Conservation (phyloP, 2,888 invertebrate genomes). For the Alloplasta piceator region DNA sequence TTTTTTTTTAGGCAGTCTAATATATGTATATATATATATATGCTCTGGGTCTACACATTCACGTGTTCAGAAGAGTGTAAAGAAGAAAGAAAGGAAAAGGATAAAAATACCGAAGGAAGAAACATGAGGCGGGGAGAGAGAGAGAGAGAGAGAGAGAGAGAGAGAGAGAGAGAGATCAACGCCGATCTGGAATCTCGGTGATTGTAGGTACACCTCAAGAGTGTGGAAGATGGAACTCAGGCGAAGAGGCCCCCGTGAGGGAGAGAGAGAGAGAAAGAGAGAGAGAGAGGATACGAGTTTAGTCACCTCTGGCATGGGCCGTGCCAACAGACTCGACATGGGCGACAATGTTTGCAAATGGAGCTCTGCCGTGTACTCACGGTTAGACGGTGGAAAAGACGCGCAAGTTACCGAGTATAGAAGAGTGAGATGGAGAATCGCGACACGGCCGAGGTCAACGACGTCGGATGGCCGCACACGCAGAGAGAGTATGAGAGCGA, state of each 20-base stretch:
- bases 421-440: constrained; percentile 52
- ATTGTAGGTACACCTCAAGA: constrained; percentile 24
- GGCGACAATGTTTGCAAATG: constrained; percentile 68
- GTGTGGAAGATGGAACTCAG: constrained; percentile 2
- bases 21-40: too few species aligned
- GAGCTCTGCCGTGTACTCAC: constrained; percentile 54
- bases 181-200: constrained; percentile 40
- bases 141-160: constrained; percentile 10
- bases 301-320: constrained; percentile 62
- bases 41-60: too few species aligned
- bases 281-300: constrained; percentile 63
- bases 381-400: constrained; percentile 32
- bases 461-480: constrained; percentile 61
- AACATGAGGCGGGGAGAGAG: constrained; percentile 24
- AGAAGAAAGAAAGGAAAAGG: not conserved
- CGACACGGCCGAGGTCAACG: constrained; percentile 66
- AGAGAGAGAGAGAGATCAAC: constrained; percentile 13
- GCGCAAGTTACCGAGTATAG: constrained; percentile 45
- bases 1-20: too few species aligned
- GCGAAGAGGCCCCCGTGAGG: not conserved
- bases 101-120: constrained; percentile 4
- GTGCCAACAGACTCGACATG: constrained; percentile 61
- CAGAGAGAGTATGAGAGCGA: constrained; percentile 26
- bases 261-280: constrained; percentile 19
- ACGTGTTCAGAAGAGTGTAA: not conserved